phyloP scores from a whole-genome alignment of 2,113 vertebrate species.

The Suncus etruscus region DNA sequence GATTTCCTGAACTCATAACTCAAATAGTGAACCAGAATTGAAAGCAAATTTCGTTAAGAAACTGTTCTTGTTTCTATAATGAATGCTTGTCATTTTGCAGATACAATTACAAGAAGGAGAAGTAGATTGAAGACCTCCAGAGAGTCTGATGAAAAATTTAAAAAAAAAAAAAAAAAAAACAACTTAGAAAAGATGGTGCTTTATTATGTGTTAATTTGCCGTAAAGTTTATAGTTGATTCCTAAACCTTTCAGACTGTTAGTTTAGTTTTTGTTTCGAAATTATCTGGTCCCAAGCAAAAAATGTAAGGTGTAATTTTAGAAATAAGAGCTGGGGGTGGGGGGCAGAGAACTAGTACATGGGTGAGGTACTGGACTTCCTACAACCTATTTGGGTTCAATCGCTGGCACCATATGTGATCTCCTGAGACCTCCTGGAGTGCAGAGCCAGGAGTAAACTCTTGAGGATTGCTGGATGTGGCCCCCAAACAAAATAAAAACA shows the following conservation, averaged over 20 bases:
- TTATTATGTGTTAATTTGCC: background rate
- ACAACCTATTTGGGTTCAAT: no score
- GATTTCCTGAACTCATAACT: constrained; percentile 28
- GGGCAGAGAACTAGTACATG: no score
- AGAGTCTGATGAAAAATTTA: constrained; percentile 10
- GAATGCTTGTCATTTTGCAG: no score
- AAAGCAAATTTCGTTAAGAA: constrained; percentile 46
- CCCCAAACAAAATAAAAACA: no score
- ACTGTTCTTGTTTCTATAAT: no score
- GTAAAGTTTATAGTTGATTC: background rate
- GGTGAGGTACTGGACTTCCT: no score
- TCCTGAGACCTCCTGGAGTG: no score
- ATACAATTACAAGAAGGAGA: background rate
- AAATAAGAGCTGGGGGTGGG: background rate
- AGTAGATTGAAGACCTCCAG: background rate
- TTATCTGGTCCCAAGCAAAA: background rate
- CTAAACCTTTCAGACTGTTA: background rate
- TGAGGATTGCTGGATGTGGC: no score
- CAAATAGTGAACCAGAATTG: constrained; percentile 53
- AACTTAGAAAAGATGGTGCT: background rate
- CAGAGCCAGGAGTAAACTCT: no score
- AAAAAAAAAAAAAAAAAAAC: no score
- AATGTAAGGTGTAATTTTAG: background rate
- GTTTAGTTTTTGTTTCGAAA: background rate
- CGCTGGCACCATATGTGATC: no score